phyloP scores from a whole-genome alignment of 2,888 invertebrate species.

The Alentia gelatinosa region DNA sequence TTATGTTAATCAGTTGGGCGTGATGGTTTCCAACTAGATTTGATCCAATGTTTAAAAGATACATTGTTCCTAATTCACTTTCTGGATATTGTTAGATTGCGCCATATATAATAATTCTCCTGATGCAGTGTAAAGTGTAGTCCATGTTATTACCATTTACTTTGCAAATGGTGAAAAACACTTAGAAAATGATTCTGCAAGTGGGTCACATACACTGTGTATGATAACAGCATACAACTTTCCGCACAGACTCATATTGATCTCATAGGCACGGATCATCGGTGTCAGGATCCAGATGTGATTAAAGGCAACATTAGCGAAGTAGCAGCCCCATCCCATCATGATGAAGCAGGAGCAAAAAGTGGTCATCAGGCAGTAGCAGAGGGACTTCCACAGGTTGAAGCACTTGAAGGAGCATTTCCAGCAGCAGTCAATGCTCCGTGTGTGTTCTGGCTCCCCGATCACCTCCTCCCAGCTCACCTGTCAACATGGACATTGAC shows the following conservation, averaged over 20 bases:
- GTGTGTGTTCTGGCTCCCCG: conserved; percentile 71
- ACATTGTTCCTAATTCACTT: no score
- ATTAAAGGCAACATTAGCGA: conserved; percentile 83
- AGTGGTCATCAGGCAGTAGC: conserved; percentile 84
- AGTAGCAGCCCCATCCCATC: conserved; percentile 82
- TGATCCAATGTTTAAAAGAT: no score
- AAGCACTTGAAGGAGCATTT: conserved; percentile 86
- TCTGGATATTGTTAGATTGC: no score
- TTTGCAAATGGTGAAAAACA: background rate
- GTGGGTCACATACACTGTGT: conserved; percentile 64
- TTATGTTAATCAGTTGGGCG: no score
- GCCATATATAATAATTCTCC: no score
- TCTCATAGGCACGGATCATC: conserved; percentile 72
- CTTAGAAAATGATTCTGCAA: background rate
- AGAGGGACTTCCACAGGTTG: conserved; percentile 85
- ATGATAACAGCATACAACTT: conserved; percentile 59
- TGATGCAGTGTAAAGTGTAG: no score
- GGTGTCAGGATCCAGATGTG: conserved; percentile 71
- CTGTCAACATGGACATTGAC: no score
- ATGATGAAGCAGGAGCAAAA: conserved; percentile 86
- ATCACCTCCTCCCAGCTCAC: conserved; percentile 79
- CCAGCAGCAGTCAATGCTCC: conserved; percentile 86
- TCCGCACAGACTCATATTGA: conserved; percentile 79
- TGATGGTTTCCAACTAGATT: no score
- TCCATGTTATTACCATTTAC: no score